Conservation (phyloP, 2,888 invertebrate genomes). For the Euplexia lucipara region DNA sequence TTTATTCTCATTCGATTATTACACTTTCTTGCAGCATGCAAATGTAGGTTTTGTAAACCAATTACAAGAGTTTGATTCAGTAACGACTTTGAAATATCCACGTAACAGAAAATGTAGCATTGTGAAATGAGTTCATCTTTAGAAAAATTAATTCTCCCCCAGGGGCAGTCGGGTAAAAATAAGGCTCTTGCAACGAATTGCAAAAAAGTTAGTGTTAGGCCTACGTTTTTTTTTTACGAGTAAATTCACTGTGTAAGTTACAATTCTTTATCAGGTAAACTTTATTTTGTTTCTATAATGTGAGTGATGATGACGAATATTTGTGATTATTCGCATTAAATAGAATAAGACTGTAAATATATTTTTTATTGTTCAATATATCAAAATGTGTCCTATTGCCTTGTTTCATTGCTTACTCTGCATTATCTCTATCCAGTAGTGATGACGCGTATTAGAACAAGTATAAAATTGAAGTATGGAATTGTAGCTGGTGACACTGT, state of each 20-base stretch:
- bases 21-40: slow-evolving; percentile 20
- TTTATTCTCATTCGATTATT: slow-evolving; percentile 1
- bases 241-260: slow-evolving; percentile 1
- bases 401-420: slow-evolving; percentile 61
- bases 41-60: slow-evolving; percentile 17
- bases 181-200: background rate
- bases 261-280: slow-evolving; percentile 12
- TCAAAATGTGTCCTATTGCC: slow-evolving; percentile 67
- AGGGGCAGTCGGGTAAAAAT: no score
- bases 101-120: slow-evolving; percentile 4
- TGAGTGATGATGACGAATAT: slow-evolving; percentile 49
- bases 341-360: slow-evolving; percentile 83
- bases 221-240: background rate
- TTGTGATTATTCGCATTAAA: slow-evolving; percentile 60
- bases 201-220: background rate
- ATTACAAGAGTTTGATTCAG: slow-evolving; percentile 14
- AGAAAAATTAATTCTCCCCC: background rate
- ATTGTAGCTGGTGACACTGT: no score
- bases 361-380: slow-evolving; percentile 84
- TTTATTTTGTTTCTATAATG: slow-evolving; percentile 18
- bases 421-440: no score
- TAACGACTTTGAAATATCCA: slow-evolving; percentile 13
- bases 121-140: slow-evolving; percentile 7
- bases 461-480: no score
- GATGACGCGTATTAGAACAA: no score